Percentiles rank a stretch among this genome's conserved stretches.
Conservation (phyloP, 2,113 vertebrate species). For the Callocephalon fimbriatum region DNA sequence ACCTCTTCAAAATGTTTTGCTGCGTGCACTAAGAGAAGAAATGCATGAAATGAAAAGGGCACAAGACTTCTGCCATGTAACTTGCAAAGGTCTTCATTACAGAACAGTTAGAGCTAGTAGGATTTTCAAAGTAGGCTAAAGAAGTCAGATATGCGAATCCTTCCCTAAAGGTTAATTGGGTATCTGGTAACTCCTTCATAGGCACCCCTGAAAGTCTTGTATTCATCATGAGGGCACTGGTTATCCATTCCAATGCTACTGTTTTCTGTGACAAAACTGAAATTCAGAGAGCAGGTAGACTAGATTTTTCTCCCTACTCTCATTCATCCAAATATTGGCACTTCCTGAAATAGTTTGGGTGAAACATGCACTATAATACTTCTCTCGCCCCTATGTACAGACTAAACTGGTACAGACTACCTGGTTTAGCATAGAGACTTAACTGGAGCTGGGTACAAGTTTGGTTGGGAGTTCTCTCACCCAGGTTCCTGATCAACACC, state of each 20-base stretch:
- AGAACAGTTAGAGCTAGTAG: neutral
- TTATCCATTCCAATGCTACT: neutral
- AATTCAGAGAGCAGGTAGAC: neutral
- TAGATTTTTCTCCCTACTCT: neutral
- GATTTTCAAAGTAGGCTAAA: neutral
- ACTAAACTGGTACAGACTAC: too few species aligned
- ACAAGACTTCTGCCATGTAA: neutral
- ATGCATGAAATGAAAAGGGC: neutral
- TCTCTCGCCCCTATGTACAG: neutral
- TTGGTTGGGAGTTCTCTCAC: neutral
- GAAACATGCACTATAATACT: neutral
- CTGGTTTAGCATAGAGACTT: neutral
- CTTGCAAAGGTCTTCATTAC: neutral
- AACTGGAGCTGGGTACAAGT: neutral
- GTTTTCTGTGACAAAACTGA: neutral
- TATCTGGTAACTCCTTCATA: neutral
- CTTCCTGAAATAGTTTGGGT: neutral
- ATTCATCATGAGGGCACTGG: fast-evolving
- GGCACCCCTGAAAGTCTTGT: neutral
- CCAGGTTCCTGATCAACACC: neutral
- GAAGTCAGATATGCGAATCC: neutral
- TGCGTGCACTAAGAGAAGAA: neutral
- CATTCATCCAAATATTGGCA: neutral
- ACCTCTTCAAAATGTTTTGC: neutral
- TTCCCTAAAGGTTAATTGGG: neutral